These are phyloP conservation scores for Drosophila sucinea DNA, from an alignment of 1,140 invertebrate genomes.

Conservation along the genomic window DNA sequence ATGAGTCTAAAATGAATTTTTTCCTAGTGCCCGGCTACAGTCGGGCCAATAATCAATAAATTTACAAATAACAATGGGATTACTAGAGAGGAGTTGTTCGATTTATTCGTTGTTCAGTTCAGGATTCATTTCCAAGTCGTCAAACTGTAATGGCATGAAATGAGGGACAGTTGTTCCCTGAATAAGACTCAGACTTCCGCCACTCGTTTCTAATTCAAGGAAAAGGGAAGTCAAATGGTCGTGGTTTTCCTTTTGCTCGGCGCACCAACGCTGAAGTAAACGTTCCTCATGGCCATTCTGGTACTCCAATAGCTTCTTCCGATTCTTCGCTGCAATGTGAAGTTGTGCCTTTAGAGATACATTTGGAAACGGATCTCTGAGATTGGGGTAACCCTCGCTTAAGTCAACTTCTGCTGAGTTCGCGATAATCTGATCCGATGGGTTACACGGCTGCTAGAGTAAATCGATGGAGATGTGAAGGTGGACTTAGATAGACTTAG, in stretches of 20 bases:
- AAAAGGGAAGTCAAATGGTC: background rate
- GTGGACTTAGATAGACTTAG: too few species aligned
- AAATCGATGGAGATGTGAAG: background rate
- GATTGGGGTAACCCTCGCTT: background rate
- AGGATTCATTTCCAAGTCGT: background rate
- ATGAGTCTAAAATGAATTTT: slow-evolving; percentile 55
- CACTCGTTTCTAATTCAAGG: background rate
- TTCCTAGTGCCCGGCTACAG: slow-evolving; percentile 1
- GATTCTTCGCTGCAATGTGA: background rate
- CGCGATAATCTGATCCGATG: background rate
- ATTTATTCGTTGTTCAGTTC: too few species aligned
- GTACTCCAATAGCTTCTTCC: background rate
- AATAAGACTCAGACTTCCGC: background rate
- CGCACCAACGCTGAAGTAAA: background rate
- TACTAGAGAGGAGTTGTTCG: too few species aligned
- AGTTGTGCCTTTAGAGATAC: background rate
- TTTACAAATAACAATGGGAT: background rate
- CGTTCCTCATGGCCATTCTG: background rate
- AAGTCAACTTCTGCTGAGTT: background rate
- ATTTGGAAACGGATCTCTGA: background rate
- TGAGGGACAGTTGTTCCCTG: background rate
- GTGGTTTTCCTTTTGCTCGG: background rate
- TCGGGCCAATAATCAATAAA: slow-evolving; percentile 2
- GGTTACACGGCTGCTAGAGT: background rate
- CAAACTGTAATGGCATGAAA: background rate